Percentiles rank a stretch among this genome's conserved stretches.
Conservation (phyloP, 2,113 vertebrate genomes). For the Argyrosomus japonicus region DNA sequence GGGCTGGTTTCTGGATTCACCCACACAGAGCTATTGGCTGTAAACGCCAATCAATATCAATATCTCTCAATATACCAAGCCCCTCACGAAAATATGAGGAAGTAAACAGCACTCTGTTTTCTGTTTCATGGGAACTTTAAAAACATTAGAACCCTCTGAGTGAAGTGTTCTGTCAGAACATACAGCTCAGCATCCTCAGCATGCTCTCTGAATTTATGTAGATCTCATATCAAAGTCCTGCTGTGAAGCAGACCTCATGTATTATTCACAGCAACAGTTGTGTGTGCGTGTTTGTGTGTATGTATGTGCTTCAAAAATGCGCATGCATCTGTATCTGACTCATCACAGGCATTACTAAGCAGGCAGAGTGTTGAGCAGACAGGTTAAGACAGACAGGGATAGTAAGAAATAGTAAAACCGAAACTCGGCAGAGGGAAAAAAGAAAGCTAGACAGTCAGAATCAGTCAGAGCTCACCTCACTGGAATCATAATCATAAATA, state of each 20-base stretch:
- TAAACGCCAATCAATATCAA: too few relatives aligned
- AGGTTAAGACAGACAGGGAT: background rate
- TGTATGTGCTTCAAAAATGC: background rate
- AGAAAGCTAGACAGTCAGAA: too few relatives aligned
- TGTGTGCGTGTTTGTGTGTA: slow-evolving; percentile 40
- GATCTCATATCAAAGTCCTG: slow-evolving; percentile 68
- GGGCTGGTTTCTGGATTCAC: background rate
- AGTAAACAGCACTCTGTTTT: too few relatives aligned
- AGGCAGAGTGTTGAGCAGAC: slow-evolving; percentile 6
- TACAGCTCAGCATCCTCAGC: slow-evolving; percentile 36
- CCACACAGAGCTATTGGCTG: too few relatives aligned
- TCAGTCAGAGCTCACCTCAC: too few relatives aligned
- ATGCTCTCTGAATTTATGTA: slow-evolving; percentile 70
- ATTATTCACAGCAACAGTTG: slow-evolving; percentile 63
- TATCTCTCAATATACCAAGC: too few relatives aligned
- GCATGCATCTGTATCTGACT: slow-evolving; percentile 36
- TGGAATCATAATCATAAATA: background rate
- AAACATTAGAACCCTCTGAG: background rate
- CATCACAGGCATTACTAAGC: slow-evolving; percentile 39
- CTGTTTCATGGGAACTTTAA: slow-evolving; percentile 5
- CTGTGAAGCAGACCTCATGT: slow-evolving; percentile 61
- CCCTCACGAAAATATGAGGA: too few relatives aligned
- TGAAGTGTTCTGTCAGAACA: slow-evolving; percentile 32
- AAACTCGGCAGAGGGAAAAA: too few relatives aligned
- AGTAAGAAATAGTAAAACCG: background rate